Evolutionary conservation across 2,888 invertebrate species (phyloP), one percentile per base, ranked within the genome.

Genomic region (Hesperia comma): DNA sequence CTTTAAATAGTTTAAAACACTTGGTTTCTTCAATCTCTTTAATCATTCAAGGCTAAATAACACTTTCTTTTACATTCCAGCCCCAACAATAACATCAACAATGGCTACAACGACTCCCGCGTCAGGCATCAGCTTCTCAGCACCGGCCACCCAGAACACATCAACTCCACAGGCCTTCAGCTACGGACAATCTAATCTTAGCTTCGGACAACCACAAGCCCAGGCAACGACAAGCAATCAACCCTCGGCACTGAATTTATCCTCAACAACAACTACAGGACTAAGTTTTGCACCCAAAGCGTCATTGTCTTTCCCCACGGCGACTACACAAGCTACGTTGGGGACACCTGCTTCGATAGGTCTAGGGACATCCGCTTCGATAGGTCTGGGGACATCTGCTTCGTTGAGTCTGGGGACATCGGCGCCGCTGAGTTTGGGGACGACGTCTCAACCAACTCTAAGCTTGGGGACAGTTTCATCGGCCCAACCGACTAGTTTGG

Each of bases 311-410:
- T 63, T 69, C 51, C 41, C 63, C 2, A 60, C 61, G 4, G 57
- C 63, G 12, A 64, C 37, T 21, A 73, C 64, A 40, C 67, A 53
- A 33, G 68, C 71, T 69, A 7, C 69, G 19, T 71, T 75, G 43
- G 72, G 70, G 6, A 53, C 76, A 21, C 69, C 70, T n/a, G 60
- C 74, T 6, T 67, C 73, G 33, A 21, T 66, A 32, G 43, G 71
- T 21, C 72, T 75, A 60, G 72, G 71, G 6, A 55, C 76, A 21
- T 68, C 74, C 7, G 61, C 67, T 66, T 19, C 76, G 0, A 72
- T 77, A 14, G 70, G 75, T 70, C 77, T 79, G 64, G 74, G 73
- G 8, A 55, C 71, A 1, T 41, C 74, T 0, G 21, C 71, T 4
- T n/a, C 49, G n/a, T 1, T 10, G 8, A 49, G 49, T 21, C 19